Evolutionary conservation across 2,888 invertebrate genomes (phyloP), one percentile per base, ranked within the genome.

Genomic region (Pyrrhosoma nymphula): DNA sequence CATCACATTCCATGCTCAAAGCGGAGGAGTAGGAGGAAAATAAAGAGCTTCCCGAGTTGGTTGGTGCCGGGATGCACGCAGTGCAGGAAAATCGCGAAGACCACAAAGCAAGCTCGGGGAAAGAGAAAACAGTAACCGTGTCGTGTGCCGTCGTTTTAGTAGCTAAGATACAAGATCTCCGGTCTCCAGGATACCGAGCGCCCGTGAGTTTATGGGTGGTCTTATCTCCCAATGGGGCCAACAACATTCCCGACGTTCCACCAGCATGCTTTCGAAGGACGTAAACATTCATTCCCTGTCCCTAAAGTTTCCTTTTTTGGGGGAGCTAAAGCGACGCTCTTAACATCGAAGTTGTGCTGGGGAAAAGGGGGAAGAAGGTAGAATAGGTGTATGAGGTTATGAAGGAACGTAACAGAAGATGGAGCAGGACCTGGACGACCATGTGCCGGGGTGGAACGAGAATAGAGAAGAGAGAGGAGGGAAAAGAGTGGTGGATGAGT

Each of bases 171-270:
- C 82, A 16, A 26, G 35, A 82, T 82, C 82, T 82, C 82, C 35
- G 35, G 30, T 82, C 82, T 35, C 89, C 55, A 8, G 89, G n/a
- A 47, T 47, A 56, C 26, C n/a, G n/a, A 56, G 26, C 55, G 89
- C 23, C 56, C n/a, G 26, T n/a, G n/a, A n/a, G 47, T 55, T 89
- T 89, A 23, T 89, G 26, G n/a, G 89, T 18, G 47, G 20, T 26
- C 89, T n/a, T 69, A 82, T 82, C 82, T 60, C 18, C 82, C 35
- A 14, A 35, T 10, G 16, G 18, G 82, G 26, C 82, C 82, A 82
- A 82, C 30, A 82, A 82, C 82, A 82, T 30, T 14, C 30, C 82
- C 35, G 82, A 82, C 82, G 82, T 82, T 82, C 82, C 82, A 82
- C 30, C 82, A 82, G 82, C 82, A 82, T 82, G 82, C 82, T 82